Percentiles rank a stretch among this genome's conserved stretches.
Evolutionary conservation across 1,140 invertebrate genomes (phyloP).

Genomic region (Scylla paramamosain): DNA sequence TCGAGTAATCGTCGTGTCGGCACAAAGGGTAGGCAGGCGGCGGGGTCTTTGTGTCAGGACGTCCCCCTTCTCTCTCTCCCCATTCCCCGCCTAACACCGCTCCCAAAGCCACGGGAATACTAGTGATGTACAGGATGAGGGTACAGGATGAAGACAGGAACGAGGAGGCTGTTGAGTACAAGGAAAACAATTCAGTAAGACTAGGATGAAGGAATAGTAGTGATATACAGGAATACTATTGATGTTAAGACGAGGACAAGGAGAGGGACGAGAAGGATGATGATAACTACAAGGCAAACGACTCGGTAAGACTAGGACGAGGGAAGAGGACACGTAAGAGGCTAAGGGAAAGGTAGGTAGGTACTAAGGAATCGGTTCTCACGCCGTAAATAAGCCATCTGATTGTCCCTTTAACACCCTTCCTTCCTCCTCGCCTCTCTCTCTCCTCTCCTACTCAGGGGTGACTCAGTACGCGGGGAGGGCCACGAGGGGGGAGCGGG

Average conservation of each 20-base stretch:
- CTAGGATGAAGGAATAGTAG: no score
- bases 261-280: not conserved
- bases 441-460: not conserved
- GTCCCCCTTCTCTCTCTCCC: not conserved
- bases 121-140: not conserved
- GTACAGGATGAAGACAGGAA: not conserved
- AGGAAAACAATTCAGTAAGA: not conserved
- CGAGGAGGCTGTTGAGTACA: not conserved
- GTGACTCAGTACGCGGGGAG: conserved; percentile 16
- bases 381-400: conserved; percentile 50
- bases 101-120: not conserved
- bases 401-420: conserved; percentile 54
- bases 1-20: conserved; percentile 28
- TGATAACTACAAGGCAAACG: not conserved
- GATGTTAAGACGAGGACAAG: not conserved
- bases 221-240: no score
- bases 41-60: conserved; percentile 45
- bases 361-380: not conserved
- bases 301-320: not conserved
- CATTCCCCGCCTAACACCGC: not conserved
- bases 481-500: not conserved
- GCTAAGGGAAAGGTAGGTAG: no score
- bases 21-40: conserved; percentile 27
- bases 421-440: not conserved
- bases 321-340: not conserved